These are phyloP conservation scores for Fundulus diaphanus DNA, from an alignment of 2,797 vertebrate genomes.

Conservation along the genomic window DNA sequence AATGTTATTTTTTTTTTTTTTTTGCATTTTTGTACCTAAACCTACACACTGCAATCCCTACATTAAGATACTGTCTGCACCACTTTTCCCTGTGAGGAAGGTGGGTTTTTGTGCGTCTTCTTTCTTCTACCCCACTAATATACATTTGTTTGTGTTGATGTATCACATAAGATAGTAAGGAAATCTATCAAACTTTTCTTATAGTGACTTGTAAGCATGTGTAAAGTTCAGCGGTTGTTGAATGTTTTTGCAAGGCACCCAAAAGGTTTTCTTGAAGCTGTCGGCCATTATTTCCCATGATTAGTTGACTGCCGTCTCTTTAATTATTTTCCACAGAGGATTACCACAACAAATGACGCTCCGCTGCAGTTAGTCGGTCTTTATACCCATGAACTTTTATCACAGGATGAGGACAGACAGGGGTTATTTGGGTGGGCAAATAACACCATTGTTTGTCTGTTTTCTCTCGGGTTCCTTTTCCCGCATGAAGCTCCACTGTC, in stretches of 20 bases:
- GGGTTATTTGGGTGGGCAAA: constrained; percentile 75
- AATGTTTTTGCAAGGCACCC: background rate
- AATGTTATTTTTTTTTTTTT: background rate
- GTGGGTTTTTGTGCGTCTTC: background rate
- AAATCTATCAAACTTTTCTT: background rate
- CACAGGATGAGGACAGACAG: constrained; percentile 70
- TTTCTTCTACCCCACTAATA: too few relatives aligned
- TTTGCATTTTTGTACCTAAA: background rate
- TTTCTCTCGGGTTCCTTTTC: constrained; percentile 73
- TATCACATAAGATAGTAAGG: background rate
- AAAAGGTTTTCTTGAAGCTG: background rate
- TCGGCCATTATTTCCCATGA: background rate
- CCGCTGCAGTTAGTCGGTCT: constrained; percentile 21
- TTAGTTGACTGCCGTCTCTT: background rate
- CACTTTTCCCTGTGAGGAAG: background rate
- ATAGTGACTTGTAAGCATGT: background rate
- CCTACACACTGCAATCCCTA: background rate
- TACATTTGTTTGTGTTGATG: background rate
- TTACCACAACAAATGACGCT: constrained; percentile 16
- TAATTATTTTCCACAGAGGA: constrained; percentile 17
- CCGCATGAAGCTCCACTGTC: constrained; percentile 65
- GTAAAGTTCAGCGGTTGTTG: background rate
- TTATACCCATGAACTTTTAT: constrained; percentile 66
- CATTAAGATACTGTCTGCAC: background rate
- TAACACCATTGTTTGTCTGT: constrained; percentile 77